Evolutionary conservation across 1,140 invertebrate species (phyloP).

Genomic region (Microplitis demolitor): DNA sequence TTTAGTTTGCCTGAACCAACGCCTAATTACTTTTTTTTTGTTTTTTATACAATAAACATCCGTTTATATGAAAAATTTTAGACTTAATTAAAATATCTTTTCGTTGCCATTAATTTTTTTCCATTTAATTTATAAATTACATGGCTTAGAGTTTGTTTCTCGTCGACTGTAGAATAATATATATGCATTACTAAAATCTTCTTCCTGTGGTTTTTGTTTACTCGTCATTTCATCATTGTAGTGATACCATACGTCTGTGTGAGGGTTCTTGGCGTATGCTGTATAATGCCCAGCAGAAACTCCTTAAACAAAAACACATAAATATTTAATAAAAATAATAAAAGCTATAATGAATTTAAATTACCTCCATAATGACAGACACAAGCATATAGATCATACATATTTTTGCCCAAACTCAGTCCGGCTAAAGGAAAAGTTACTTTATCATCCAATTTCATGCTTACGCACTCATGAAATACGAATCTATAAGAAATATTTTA

Average conservation of each 20-base stretch:
- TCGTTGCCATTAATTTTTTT: not conserved
- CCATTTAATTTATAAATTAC: slow-evolving; percentile 51
- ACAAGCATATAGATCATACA: slow-evolving; percentile 72
- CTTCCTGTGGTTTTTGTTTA: slow-evolving; percentile 66
- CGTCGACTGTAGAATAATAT: slow-evolving; percentile 73
- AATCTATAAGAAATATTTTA: slow-evolving; percentile 61
- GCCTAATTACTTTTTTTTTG: not conserved
- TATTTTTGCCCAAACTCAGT: slow-evolving; percentile 59
- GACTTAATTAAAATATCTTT: not conserved
- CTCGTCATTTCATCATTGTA: slow-evolving; percentile 72
- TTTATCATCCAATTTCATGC: slow-evolving; percentile 72
- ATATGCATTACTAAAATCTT: slow-evolving; percentile 72
- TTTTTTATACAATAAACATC: not conserved
- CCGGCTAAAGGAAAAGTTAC: slow-evolving; percentile 70
- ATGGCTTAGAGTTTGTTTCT: slow-evolving; percentile 60
- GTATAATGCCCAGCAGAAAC: slow-evolving; percentile 75
- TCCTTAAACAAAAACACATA: slow-evolving; percentile 54
- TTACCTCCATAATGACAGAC: slow-evolving; percentile 76
- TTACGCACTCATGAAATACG: slow-evolving; percentile 72
- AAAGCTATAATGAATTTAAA: not conserved
- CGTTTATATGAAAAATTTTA: too few relatives aligned
- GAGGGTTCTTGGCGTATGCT: slow-evolving; percentile 69
- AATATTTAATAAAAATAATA: not conserved
- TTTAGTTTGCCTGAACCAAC: not conserved
- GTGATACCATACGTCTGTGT: slow-evolving; percentile 69